A percentile compares a stretch with the other conserved stretches of the same genome.
phyloP scores from a whole-genome alignment of 2,113 vertebrate genomes.

The Hippoglossus stenolepis region DNA sequence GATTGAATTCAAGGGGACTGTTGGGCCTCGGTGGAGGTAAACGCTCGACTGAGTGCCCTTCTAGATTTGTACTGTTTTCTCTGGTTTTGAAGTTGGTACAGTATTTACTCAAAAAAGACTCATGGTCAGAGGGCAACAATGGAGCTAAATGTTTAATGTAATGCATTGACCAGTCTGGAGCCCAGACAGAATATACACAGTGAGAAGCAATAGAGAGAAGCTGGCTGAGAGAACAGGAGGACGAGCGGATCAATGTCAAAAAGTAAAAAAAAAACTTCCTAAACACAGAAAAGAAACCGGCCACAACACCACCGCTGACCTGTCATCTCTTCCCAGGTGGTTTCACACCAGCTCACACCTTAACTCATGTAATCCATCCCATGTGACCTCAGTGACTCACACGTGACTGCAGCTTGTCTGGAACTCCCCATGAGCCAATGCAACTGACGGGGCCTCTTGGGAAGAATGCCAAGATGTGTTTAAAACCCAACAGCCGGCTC shows the following conservation, averaged over 20 bases:
- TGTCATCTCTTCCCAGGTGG: neutral
- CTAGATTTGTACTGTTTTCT: neutral
- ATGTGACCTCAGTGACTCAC: neutral
- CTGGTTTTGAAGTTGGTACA: neutral
- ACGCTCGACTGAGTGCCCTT: neutral
- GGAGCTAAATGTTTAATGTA: too few species aligned
- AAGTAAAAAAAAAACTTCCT: neutral
- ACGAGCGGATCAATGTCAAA: neutral
- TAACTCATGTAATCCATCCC: neutral
- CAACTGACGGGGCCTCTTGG: neutral
- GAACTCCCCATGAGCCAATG: neutral
- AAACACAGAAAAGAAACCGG: neutral
- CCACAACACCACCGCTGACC: conserved; percentile 1
- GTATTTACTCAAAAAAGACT: neutral
- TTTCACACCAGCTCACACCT: conserved; percentile 22
- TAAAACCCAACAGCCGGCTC: neutral
- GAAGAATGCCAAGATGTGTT: neutral
- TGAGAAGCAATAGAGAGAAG: neutral
- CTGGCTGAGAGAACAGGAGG: neutral
- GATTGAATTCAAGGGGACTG: neutral
- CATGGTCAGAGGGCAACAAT: too few species aligned
- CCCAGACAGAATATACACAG: neutral
- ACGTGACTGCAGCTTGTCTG: neutral
- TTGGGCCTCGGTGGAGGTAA: neutral
- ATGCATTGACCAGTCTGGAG: neutral